phyloP scores from a whole-genome alignment of 2,113 vertebrate species.

The Coracopsis vasa region DNA sequence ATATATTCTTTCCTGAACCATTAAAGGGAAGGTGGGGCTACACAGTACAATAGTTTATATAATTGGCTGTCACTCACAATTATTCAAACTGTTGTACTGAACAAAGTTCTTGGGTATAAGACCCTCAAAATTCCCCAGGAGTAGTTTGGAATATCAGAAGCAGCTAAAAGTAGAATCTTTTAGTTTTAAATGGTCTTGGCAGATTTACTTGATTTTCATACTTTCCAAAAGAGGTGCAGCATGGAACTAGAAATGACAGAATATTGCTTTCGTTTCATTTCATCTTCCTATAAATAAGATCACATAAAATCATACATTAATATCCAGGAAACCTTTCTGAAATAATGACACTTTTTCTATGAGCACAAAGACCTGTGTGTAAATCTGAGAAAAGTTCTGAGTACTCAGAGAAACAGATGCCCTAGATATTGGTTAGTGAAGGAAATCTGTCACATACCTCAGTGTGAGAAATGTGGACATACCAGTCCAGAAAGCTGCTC shows the following conservation, averaged over 20 bases:
- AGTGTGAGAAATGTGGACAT: neutral
- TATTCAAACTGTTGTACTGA: neutral
- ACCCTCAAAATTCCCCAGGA: neutral
- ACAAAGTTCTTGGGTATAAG: neutral
- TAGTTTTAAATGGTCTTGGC: neutral
- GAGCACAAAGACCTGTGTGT: neutral
- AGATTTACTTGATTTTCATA: neutral
- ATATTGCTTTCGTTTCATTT: neutral
- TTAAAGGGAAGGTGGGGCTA: neutral
- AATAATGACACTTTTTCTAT: accelerated
- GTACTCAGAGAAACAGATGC: neutral
- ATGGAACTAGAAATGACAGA: neutral
- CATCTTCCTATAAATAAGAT: neutral
- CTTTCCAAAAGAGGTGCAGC: neutral
- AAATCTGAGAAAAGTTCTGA: neutral
- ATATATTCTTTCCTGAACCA: conserved; percentile 8
- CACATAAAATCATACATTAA: neutral
- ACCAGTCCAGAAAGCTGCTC: neutral
- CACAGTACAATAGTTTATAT: conserved; percentile 27
- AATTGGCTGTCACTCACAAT: conserved; percentile 4
- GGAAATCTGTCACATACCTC: neutral
- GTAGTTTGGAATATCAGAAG: neutral
- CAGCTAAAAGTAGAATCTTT: neutral
- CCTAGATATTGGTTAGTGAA: neutral
- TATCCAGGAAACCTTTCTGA: neutral